Evolutionary conservation across 1,140 invertebrate species (phyloP).

Genomic region (Temnothorax longispinosus): DNA sequence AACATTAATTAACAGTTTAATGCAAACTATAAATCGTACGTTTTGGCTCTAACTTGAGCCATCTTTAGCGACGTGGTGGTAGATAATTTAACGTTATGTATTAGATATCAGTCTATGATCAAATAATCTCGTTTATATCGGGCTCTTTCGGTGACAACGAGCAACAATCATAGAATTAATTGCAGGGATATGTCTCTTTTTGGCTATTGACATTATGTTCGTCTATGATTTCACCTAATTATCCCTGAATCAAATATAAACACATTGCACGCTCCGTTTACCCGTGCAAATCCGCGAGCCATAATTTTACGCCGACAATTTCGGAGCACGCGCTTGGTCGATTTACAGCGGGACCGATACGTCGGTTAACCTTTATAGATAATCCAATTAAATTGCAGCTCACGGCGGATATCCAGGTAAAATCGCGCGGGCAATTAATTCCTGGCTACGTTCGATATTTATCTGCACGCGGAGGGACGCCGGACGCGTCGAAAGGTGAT

Average conservation of each 20-base stretch:
- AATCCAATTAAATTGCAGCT: constrained; percentile 57
- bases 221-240: constrained; percentile 52
- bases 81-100: too few species aligned
- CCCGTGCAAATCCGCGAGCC: constrained; percentile 10
- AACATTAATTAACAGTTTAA: too few species aligned
- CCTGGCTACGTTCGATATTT: constrained; percentile 44
- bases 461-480: not conserved
- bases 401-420: constrained; percentile 34
- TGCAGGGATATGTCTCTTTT: constrained; percentile 1
- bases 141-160: not conserved
- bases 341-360: constrained; percentile 29
- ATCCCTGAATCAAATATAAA: constrained; percentile 47
- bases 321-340: constrained; percentile 32
- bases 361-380: constrained; percentile 52
- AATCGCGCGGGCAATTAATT: constrained; percentile 55
- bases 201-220: constrained; percentile 17
- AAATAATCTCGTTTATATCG: not conserved
- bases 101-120: not conserved
- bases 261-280: constrained; percentile 40
- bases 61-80: too few species aligned
- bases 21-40: too few species aligned
- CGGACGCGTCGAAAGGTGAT: constrained; percentile 22
- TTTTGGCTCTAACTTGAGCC: too few species aligned
- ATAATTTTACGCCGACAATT: constrained; percentile 37
- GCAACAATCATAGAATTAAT: constrained; percentile 5